Conservation (phyloP, 2,888 invertebrate species). For the Drosophila gaucha region DNA sequence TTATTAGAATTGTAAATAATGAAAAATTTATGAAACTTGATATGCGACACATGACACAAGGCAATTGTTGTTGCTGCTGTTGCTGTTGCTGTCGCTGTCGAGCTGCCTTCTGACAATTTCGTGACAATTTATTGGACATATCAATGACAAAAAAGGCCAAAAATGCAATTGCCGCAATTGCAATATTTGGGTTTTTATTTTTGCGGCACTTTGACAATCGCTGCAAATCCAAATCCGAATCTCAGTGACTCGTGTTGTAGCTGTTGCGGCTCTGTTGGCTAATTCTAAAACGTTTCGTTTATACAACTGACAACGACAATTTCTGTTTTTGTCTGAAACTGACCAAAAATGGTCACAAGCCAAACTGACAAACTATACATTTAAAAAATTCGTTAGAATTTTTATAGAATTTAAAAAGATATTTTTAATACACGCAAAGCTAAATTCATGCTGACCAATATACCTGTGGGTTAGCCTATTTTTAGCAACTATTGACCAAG, state of each 20-base stretch:
- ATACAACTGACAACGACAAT: constrained; percentile 48
- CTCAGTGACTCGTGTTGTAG: constrained; percentile 30
- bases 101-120: constrained; percentile 52
- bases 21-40: constrained; percentile 41
- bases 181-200: constrained; percentile 19
- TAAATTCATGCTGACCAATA: background rate
- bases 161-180: constrained; percentile 65
- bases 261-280: constrained; percentile 46
- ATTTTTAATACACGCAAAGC: background rate
- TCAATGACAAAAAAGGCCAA: constrained; percentile 64
- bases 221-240: constrained; percentile 23
- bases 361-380: constrained; percentile 51
- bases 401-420: background rate
- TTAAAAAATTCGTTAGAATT: constrained; percentile 4
- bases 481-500: too few relatives aligned
- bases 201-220: constrained; percentile 35
- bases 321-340: constrained; percentile 21
- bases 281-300: constrained; percentile 58
- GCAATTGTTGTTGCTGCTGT: constrained; percentile 24
- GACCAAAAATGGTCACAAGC: constrained; percentile 63
- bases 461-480: too few relatives aligned
- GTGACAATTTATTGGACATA: constrained; percentile 78
- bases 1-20: constrained; percentile 27
- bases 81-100: constrained; percentile 10
- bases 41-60: constrained; percentile 50